Base-by-base conservation (phyloP, 2,797 vertebrate genomes). In the Ciconia nigra region DNA sequence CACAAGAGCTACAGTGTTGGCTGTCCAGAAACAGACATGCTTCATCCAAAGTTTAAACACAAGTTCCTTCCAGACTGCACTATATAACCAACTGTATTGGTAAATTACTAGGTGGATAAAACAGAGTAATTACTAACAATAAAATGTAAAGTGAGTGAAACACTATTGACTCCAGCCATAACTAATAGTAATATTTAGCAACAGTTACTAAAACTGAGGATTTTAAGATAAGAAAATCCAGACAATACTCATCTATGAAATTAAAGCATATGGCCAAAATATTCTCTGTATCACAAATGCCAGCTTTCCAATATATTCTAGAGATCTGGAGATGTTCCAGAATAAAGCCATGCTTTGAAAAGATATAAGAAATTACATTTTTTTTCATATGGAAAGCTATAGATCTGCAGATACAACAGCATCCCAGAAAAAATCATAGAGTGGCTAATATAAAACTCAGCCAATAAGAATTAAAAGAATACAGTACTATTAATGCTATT, bases 361-460 rank as follows among this genome's bases (percentile, higher is more conserved):
- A 61, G 17, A 13, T 3, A 1, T 24, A 37, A 54, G 9, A 39
- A 66, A 29, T 2, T 19, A 0, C 0, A 0, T 17, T 33, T 24
- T 25, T 31, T 12, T 63, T 83, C n/a, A 25, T 52, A 19, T 41
- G 14, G 20, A 67, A 92, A 82, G 1, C 3, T 67, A 22, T 10
- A 41, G 9, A 28, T 78, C 11, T 71, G 46, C 28, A 76, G 10
- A 25, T 65, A 26, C 2, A 69, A 26, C 3, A 63, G 2, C 13
- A 26, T 57, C 3, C 11, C 37, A 66, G 19, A 79, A 0, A 42
- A 92, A 92, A 61, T 41, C 2, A 2, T 16, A 35, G 25, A 76
- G 70, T 9, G 4, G 4, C 5, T 72, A 51, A 79, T 42, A 65
- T 17, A 41, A 90, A 89, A 59, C 2, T 22, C 10, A 62, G 24